These are phyloP conservation scores for Probaryconus sp. DNA, from an alignment of 1,140 invertebrate species.

Conservation along the genomic window DNA sequence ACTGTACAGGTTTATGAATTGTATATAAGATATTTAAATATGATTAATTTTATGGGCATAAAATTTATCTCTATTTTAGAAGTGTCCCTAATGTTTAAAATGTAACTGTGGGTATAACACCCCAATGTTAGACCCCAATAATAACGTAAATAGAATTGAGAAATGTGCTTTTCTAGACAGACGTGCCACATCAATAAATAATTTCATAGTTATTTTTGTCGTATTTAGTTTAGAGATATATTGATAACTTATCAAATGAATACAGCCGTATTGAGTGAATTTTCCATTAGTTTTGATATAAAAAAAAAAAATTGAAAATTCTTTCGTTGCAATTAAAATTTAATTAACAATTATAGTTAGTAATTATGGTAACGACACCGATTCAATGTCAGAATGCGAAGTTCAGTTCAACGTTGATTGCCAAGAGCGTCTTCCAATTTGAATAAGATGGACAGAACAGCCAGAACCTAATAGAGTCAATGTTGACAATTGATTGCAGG, in stretches of 20 bases:
- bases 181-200: slow-evolving; percentile 14
- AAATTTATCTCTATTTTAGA: slow-evolving; percentile 37
- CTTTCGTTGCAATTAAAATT: too few relatives aligned
- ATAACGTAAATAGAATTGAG: slow-evolving; percentile 25
- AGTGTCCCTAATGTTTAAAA: slow-evolving; percentile 43
- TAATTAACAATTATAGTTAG: too few relatives aligned
- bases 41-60: slow-evolving; percentile 26
- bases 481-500: too few relatives aligned
- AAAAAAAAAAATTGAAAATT: too few relatives aligned
- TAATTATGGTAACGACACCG: too few relatives aligned
- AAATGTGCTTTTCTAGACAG: background rate
- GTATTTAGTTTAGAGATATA: background rate
- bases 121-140: slow-evolving; percentile 19
- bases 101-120: slow-evolving; percentile 27
- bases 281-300: slow-evolving; percentile 4
- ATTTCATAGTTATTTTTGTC: slow-evolving; percentile 8
- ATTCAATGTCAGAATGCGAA: too few relatives aligned
- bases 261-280: slow-evolving; percentile 14
- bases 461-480: too few relatives aligned
- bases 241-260: too few relatives aligned
- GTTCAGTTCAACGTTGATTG: too few relatives aligned
- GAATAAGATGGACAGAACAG: too few relatives aligned
- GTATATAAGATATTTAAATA: slow-evolving; percentile 28
- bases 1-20: slow-evolving; percentile 20
- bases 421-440: too few relatives aligned